Evolutionary conservation across 2,888 invertebrate genomes (phyloP).

Genomic region (Metellina segmentata): DNA sequence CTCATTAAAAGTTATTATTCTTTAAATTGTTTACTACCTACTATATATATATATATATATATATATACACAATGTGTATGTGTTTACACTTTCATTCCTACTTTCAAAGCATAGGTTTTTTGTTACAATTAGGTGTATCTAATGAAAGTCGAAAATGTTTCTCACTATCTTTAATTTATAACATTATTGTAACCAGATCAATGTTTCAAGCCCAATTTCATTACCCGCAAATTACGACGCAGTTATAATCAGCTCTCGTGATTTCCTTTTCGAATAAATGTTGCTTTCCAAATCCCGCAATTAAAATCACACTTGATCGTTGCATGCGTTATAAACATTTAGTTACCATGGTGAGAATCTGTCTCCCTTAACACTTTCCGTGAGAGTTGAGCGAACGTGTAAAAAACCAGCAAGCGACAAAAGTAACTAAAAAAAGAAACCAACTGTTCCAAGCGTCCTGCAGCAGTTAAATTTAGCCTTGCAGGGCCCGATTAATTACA

Average conservation of each 20-base stretch:
- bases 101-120: no score
- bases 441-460: neutral
- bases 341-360: conserved; percentile 38
- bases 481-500: conserved; percentile 50
- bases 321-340: conserved; percentile 1
- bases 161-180: no score
- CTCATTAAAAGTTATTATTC: no score
- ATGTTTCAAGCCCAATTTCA: no score
- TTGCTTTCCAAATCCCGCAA: neutral
- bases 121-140: no score
- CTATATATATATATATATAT: no score
- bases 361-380: conserved; percentile 41
- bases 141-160: no score
- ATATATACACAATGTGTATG: no score
- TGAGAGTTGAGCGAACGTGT: conserved; percentile 31
- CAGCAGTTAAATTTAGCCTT: conserved; percentile 24
- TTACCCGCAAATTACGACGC: no score
- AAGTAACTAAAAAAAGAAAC: conserved; percentile 31
- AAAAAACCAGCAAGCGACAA: conserved; percentile 2
- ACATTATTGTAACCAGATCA: no score
- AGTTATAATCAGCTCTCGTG: neutral
- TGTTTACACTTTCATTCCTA: no score
- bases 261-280: neutral
- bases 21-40: no score
- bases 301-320: neutral